phyloP scores from a whole-genome alignment of 1,140 invertebrate genomes.

The Drosophila arizonae region DNA sequence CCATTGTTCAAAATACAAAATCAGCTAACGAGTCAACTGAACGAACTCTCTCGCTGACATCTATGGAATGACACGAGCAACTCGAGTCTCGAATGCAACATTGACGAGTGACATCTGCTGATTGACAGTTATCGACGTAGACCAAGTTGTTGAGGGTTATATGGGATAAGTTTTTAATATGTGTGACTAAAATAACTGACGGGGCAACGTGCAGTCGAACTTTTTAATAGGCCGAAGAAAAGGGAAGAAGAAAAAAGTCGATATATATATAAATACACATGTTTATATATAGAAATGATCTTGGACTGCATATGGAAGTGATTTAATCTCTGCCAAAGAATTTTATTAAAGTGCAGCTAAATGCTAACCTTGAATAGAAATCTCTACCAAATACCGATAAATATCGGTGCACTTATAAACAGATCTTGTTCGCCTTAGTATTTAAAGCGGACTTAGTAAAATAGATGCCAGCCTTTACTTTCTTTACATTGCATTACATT shows the following conservation, averaged over 20 bases:
- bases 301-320: not conserved
- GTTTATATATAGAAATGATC: not conserved
- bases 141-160: constrained; percentile 19
- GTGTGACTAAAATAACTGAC: not conserved
- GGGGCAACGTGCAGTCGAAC: not conserved
- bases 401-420: too few relatives aligned
- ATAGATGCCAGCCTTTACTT: too few relatives aligned
- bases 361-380: too few relatives aligned
- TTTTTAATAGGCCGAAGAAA: not conserved
- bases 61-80: constrained; percentile 52
- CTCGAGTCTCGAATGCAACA: constrained; percentile 59
- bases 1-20: constrained; percentile 2
- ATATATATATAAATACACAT: not conserved
- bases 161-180: not conserved
- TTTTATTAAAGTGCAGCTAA: too few relatives aligned
- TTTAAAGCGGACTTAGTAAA: too few relatives aligned
- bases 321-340: too few relatives aligned
- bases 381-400: too few relatives aligned
- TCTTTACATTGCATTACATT: too few relatives aligned
- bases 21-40: constrained; percentile 45
- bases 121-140: constrained; percentile 54
- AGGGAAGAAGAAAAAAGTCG: not conserved
- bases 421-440: too few relatives aligned
- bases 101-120: constrained; percentile 56
- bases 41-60: constrained; percentile 26